Conservation (phyloP, 1,140 invertebrate species). For the Scaptomyza montana region DNA sequence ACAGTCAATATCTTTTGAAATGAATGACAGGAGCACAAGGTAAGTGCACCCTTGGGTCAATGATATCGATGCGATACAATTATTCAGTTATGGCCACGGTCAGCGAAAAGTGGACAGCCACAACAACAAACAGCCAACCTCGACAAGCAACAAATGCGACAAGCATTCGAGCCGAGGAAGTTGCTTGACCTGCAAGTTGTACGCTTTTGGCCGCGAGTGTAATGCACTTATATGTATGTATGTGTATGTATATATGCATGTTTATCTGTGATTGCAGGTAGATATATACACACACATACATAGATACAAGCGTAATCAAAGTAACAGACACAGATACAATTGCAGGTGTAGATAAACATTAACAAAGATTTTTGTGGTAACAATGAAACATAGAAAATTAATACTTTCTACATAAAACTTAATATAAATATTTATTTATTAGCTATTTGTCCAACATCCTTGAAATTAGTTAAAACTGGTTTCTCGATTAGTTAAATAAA, state of each 20-base stretch:
- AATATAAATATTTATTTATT: too few relatives aligned
- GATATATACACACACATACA: not conserved
- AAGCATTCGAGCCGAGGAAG: slow-evolving; percentile 23
- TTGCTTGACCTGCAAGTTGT: slow-evolving; percentile 74
- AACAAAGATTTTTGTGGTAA: too few relatives aligned
- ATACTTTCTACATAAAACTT: too few relatives aligned
- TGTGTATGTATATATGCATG: too few relatives aligned
- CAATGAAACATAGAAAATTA: too few relatives aligned
- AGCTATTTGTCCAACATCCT: too few relatives aligned
- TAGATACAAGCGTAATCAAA: not conserved
- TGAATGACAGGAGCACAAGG: slow-evolving; percentile 54
- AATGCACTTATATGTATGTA: slow-evolving; percentile 50
- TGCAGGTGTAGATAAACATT: too few relatives aligned
- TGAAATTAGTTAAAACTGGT: too few relatives aligned
- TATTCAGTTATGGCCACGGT: slow-evolving; percentile 21
- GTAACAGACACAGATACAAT: too few relatives aligned
- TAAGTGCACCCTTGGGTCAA: slow-evolving; percentile 80
- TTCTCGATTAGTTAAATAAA: too few relatives aligned
- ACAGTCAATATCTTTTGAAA: not conserved
- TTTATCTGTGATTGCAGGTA: too few relatives aligned
- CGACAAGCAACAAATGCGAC: slow-evolving; percentile 1
- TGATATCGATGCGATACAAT: slow-evolving; percentile 50
- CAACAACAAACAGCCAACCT: slow-evolving; percentile 6
- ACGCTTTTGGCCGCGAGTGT: slow-evolving; percentile 46
- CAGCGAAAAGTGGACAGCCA: not conserved